Evolutionary conservation across 2,113 vertebrate genomes (phyloP), one percentile per base, ranked within the genome.

Genomic region (Gorsachius goisagi): DNA sequence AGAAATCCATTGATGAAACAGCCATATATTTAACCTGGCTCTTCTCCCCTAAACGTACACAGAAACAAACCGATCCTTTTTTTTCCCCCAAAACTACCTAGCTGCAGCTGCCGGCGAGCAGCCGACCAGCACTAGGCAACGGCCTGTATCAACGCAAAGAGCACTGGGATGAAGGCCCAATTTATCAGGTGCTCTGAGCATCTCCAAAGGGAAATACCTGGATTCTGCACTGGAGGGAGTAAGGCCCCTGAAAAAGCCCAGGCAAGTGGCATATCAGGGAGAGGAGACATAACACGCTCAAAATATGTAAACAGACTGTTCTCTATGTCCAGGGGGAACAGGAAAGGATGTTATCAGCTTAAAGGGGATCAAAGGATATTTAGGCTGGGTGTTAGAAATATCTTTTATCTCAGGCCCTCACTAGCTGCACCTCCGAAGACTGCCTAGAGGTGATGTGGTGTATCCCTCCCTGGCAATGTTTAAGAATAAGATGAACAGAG

Each of bases 301-400:
- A 89, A 92, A 84, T 27, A 63, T 86, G 55, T 15, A 50, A 93
- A 17, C 68, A 93, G 91, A 11, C 76, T 59, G 79, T 73, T 85
- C 67, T 88, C 56, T 84, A 0, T 72, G 87, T 71, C 86, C 83
- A 78, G 56, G 47, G 76, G 93, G 89, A 90, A 78, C 16, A 74
- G 69, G 63, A 93, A 47, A 87, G 93, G 96, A 87, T 90, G 83
- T 90, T 84, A 90, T 23, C 95, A 90, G 94, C 83, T 95, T 93
- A 90, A 69, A 86, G 72, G 79, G 83, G 91, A 92, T 96, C 89
- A 95, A 90, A 95, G 89, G 73, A 71, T 90, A 81, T 86, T 84
- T 63, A 87, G 86, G 80, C 73, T 89, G 96, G 76, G 69, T 90
- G 91, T 55, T n/a, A 85, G 86, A 71, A 93, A 19, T 50, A 19